Percentiles rank a stretch among this genome's conserved stretches.
These are phyloP conservation scores for Deroplatys truncata DNA, from an alignment of 2,888 invertebrate genomes.

Conservation along the genomic window DNA sequence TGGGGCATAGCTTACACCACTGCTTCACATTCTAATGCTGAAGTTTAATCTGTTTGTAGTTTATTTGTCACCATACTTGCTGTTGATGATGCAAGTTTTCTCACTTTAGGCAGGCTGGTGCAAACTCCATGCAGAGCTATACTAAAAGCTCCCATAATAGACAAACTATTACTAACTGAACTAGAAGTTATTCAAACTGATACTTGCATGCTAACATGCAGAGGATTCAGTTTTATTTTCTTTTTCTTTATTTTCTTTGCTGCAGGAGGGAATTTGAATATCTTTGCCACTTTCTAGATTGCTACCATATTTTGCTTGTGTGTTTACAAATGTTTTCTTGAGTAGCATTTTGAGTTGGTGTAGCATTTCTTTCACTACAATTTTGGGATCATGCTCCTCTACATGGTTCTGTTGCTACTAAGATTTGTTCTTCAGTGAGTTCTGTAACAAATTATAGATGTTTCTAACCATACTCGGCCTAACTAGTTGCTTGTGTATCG, in stretches of 20 bases:
- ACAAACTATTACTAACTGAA: conserved; percentile 9
- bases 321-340: background rate
- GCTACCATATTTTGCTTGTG: background rate
- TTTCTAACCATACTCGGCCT: background rate
- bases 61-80: background rate
- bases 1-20: background rate
- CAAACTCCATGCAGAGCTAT: conserved; percentile 2
- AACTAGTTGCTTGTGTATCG: background rate
- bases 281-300: background rate
- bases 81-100: background rate
- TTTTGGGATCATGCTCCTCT: background rate
- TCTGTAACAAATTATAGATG: background rate
- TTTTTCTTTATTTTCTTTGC: background rate
- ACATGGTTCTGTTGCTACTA: background rate
- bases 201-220: conserved; percentile 7
- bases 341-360: background rate
- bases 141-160: conserved; percentile 3
- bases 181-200: background rate
- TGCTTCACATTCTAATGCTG: background rate
- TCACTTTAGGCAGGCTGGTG: background rate
- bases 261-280: background rate
- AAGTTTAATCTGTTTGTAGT: background rate
- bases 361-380: background rate
- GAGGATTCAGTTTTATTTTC: background rate
- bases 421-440: background rate